phyloP scores from a whole-genome alignment of 1,140 invertebrate genomes.

The Scaptodrosophila lebanonensis region DNA sequence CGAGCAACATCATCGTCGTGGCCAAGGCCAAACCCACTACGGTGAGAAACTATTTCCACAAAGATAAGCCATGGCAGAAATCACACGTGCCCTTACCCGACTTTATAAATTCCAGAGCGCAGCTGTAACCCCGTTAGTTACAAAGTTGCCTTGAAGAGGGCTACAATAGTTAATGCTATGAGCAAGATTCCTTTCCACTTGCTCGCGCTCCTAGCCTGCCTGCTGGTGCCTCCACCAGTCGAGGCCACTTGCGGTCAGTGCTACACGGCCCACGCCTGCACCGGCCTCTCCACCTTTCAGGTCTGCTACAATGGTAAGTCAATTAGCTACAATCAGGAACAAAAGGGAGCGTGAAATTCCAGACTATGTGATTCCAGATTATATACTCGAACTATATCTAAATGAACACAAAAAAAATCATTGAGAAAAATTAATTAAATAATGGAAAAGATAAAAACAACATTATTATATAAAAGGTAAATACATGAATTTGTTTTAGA shows the following conservation, averaged over 20 bases:
- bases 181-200: too few species aligned
- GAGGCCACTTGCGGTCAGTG: slow-evolving; percentile 44
- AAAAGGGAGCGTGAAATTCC: too few species aligned
- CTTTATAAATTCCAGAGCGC: slow-evolving; percentile 48
- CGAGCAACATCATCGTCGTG: too few species aligned
- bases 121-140: slow-evolving; percentile 13
- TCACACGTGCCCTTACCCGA: neutral
- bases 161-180: slow-evolving; percentile 13
- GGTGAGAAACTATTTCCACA: too few species aligned
- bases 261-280: slow-evolving; percentile 36
- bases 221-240: slow-evolving; percentile 13
- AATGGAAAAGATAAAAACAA: too few species aligned
- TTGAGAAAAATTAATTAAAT: too few species aligned
- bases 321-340: neutral
- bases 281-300: slow-evolving; percentile 29
- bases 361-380: too few species aligned
- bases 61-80: slow-evolving; percentile 32
- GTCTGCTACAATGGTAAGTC: slow-evolving; percentile 47
- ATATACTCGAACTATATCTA: too few species aligned
- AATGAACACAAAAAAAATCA: too few species aligned
- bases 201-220: slow-evolving; percentile 12
- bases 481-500: too few species aligned
- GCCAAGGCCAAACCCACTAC: too few species aligned
- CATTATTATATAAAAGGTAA: too few species aligned
- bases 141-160: slow-evolving; percentile 35